These are phyloP conservation scores for Linepithema humile DNA, from an alignment of 1,140 invertebrate genomes.

Conservation along the genomic window DNA sequence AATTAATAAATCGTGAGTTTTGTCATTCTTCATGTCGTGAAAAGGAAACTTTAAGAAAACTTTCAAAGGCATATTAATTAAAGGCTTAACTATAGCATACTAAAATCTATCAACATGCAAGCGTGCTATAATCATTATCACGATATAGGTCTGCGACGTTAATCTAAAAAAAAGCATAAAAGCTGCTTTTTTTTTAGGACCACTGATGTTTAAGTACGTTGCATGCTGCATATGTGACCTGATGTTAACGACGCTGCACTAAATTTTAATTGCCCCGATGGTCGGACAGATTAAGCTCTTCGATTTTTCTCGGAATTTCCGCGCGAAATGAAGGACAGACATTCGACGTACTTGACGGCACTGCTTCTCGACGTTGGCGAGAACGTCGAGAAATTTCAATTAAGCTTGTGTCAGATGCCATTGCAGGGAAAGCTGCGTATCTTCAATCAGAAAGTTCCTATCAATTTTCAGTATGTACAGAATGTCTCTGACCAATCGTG, in stretches of 20 bases:
- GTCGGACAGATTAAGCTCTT: not conserved
- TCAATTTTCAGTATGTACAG: slow-evolving; percentile 4
- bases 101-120: slow-evolving; percentile 39
- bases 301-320: slow-evolving; percentile 38
- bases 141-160: not conserved
- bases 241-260: slow-evolving; percentile 20
- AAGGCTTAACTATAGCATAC: not conserved
- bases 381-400: slow-evolving; percentile 56
- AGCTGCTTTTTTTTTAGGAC: slow-evolving; percentile 28
- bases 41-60: not conserved
- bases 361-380: slow-evolving; percentile 1
- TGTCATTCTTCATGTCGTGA: not conserved
- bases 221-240: slow-evolving; percentile 1
- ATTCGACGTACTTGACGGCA: not conserved
- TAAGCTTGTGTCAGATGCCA: slow-evolving; percentile 38
- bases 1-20: not conserved
- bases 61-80: not conserved
- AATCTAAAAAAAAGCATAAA: slow-evolving; percentile 41
- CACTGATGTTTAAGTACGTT: slow-evolving; percentile 28
- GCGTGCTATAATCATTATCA: not conserved
- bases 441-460: slow-evolving; percentile 22
- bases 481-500: slow-evolving; percentile 6
- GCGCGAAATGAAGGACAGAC: not conserved
- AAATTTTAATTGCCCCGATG: slow-evolving; percentile 40
- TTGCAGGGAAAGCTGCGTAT: not conserved